Conservation (phyloP, 2,797 vertebrate species). For the Ptychobarbus kaznakovi region DNA sequence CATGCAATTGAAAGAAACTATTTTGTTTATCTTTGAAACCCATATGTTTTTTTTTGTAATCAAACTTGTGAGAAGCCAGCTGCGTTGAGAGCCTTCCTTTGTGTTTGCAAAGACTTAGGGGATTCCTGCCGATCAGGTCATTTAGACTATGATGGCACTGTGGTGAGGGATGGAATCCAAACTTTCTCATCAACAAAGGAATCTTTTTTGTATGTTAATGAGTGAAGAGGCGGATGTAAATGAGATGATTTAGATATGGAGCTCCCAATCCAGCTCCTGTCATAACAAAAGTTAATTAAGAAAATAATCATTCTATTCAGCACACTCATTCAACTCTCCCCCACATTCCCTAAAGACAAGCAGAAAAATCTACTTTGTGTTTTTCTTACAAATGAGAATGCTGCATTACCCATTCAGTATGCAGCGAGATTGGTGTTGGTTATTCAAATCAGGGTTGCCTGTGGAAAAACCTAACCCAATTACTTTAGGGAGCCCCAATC, state of each 20-base stretch:
- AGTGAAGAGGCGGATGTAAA: conserved; percentile 61
- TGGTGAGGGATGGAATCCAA: conserved; percentile 62
- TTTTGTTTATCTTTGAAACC: not conserved
- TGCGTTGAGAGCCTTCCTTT: not conserved
- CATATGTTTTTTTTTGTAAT: not conserved
- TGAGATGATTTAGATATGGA: conserved; percentile 66
- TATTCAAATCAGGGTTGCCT: conserved; percentile 63
- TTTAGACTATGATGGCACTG: conserved; percentile 51
- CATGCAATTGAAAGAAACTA: not conserved
- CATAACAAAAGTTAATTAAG: conserved; percentile 72
- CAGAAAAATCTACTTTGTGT: conserved; percentile 38
- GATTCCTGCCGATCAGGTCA: conserved; percentile 33
- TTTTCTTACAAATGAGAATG: conserved; percentile 45
- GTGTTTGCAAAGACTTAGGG: not conserved
- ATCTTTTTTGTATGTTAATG: conserved; percentile 67
- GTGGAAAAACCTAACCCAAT: conserved; percentile 51
- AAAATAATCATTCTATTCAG: conserved; percentile 66
- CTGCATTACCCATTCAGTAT: conserved; percentile 45
- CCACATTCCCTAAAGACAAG: conserved; percentile 30
- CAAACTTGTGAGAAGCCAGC: conserved; percentile 18
- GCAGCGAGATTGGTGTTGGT: conserved; percentile 44
- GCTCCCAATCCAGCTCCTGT: conserved; percentile 66
- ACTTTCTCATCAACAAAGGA: conserved; percentile 67
- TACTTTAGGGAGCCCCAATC: conserved; percentile 52
- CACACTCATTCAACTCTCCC: conserved; percentile 59